Evolutionary conservation across 2,113 vertebrate species (phyloP), one percentile per base, ranked within the genome.

Genomic region (Narcine bancroftii): DNA sequence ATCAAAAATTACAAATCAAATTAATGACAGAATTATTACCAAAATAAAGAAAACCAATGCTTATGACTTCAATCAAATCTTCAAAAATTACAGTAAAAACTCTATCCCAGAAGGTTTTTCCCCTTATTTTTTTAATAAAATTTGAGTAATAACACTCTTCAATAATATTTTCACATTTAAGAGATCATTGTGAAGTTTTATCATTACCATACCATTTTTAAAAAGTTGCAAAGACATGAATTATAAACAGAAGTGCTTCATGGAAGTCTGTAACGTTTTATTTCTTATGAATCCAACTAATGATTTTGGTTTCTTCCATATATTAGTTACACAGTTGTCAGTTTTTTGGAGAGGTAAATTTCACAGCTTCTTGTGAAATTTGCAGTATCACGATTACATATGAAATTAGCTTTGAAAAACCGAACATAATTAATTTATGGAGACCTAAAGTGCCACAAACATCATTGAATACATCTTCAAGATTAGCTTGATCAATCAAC

Each of bases 151-250:
- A 15, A 36, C 15, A 17, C 33, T 50, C 15, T 21, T 33, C n/a
- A 85, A 87, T 9, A 87, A 85, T n/a, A 36, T 85, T 87, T n/a
- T 17, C 81, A 63, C 17, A 36, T n/a, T 87, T 87, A 36, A 87
- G 33, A 60, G 81, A 36, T n/a, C 50, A 53, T 81, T 33, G 29
- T 7, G 10, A 50, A 53, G 77, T 81, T 53, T 50, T 11, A 83
- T 10, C 17, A 26, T n/a, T 56, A 15, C 47, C 53, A 9, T 15
- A 9, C 36, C 39, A 36, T 33, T 72, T 7, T 33, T 33, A 72
- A 75, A 72, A 39, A 3, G 39, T 2, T 39, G 3, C 33, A 72
- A 72, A 33, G 33, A 33, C 10, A 79, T 79, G 47, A n/a, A n/a
- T 83, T 83, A 33, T 50, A 83, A 83, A 26, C 45, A 33, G 15